A percentile compares a stretch with the other conserved stretches of the same genome.
Evolutionary conservation across 2,113 vertebrate species (phyloP).

Genomic region (Chlorodrepanis virens): DNA sequence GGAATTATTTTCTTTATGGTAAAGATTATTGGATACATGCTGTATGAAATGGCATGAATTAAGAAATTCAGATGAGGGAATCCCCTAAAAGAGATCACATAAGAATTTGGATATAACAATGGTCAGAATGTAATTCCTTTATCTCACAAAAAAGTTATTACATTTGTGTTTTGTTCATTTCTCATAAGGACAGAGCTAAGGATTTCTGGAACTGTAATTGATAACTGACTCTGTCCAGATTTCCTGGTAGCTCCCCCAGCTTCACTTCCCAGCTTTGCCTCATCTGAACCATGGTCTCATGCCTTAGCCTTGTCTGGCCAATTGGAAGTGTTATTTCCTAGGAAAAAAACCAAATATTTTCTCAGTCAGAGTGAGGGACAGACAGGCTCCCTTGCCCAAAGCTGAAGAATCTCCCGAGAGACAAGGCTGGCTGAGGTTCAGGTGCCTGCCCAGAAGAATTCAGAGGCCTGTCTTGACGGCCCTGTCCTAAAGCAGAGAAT

Average conservation of each 20-base stretch:
- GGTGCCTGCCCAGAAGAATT: neutral
- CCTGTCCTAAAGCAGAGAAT: neutral
- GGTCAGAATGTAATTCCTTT: neutral
- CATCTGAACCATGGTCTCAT: neutral
- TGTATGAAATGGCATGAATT: neutral
- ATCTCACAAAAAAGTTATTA: neutral
- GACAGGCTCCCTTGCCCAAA: neutral
- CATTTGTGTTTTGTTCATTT: neutral
- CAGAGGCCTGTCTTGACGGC: neutral
- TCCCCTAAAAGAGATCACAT: neutral
- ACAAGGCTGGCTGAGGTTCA: neutral
- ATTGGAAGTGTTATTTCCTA: neutral
- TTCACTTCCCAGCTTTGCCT: neutral
- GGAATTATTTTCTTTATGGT: neutral
- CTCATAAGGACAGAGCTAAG: neutral
- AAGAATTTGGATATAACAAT: neutral
- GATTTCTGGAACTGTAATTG: neutral
- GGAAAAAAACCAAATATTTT: neutral
- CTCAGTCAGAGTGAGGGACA: neutral
- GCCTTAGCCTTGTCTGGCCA: neutral
- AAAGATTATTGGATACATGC: neutral
- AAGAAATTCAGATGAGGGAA: neutral
- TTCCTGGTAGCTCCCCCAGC: neutral
- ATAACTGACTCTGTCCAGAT: neutral
- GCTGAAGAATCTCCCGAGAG: neutral